phyloP scores from a whole-genome alignment of 2,113 vertebrate genomes.

The Myanophis thanlyinensis region DNA sequence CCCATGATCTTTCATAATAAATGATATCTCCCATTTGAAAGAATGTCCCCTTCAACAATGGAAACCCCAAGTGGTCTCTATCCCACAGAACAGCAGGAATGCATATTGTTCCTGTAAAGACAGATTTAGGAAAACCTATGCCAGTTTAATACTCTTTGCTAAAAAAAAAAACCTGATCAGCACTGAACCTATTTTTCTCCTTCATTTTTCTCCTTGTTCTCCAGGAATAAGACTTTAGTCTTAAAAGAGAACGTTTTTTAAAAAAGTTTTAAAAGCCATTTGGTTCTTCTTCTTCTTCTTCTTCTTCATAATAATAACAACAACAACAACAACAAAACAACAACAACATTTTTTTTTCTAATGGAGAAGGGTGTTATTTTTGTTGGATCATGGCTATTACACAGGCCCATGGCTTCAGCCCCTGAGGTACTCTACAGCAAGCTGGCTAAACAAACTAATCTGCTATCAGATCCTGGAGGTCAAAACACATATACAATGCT shows the following conservation, averaged over 20 bases:
- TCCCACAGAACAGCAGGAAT: slow-evolving; percentile 58
- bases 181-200: slow-evolving; percentile 49
- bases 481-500: background rate
- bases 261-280: too few species aligned
- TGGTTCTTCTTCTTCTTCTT: background rate
- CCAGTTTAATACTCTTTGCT: slow-evolving; percentile 63
- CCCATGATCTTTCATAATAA: slow-evolving; percentile 59
- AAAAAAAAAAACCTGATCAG: slow-evolving; percentile 8
- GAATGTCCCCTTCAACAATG: slow-evolving; percentile 61
- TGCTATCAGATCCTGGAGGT: background rate
- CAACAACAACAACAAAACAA: too few species aligned
- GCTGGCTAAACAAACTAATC: slow-evolving; percentile 9
- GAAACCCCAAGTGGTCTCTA: slow-evolving; percentile 23
- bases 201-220: too few species aligned
- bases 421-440: background rate
- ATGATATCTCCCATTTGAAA: slow-evolving; percentile 59
- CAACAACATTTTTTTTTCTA: slow-evolving; percentile 3
- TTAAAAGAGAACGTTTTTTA: too few species aligned
- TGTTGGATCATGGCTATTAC: background rate
- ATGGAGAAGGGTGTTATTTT: background rate
- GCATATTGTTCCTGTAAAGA: slow-evolving; percentile 55
- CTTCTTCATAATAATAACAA: background rate
- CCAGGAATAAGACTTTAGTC: slow-evolving; percentile 30
- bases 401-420: background rate
- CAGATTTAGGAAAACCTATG: slow-evolving; percentile 64